Evolutionary conservation across 1,140 invertebrate genomes (phyloP), one percentile per base, ranked within the genome.

Genomic region (Parapsyche elsis): DNA sequence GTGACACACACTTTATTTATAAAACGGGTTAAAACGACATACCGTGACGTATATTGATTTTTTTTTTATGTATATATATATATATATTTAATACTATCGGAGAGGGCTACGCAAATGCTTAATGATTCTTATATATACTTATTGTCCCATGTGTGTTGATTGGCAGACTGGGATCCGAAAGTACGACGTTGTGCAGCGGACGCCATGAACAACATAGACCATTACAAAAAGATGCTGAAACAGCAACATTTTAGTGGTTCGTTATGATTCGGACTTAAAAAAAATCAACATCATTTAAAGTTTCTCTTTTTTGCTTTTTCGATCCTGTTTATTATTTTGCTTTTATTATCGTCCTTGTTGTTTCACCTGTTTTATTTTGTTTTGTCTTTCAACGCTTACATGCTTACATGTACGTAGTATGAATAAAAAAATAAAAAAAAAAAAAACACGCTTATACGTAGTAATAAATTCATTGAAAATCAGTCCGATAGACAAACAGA

Each of bases 171-270:
- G 67, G 78, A 79, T 61, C 71, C 67, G 9, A 73, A 26, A 61
- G 80, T 83, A 5, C 64, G 82, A 16, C 73, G 80, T 23, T 81
- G 82, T 64, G 82, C 82, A 9, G 82, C 80, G 12, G 82, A 83
- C 44, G 82, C 82, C 61, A 79, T 83, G 44, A 80, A 81, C 64
- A 83, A 83, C 57, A 80, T 80, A 9, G 74, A 81, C 53, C 80
- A 81, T 64, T 83, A 83, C 78, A 75, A 78, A 64, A 83, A 83
- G 78, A 75, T 83, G 82, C 76, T 83, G 24, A 83, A 80, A 49
- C 80, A 71, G 44, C 78, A 70, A 76, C 71, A 81, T 7, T 67
- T 61, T 9, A 80, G 82, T 71, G 82, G 82, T 83, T 81, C 75
- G 82, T 83, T 45, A 5, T 49, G 19, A 77, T 77, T 45, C 21